Base-by-base conservation (phyloP, 2,113 vertebrate species). In the Henicopernis longicauda region DNA sequence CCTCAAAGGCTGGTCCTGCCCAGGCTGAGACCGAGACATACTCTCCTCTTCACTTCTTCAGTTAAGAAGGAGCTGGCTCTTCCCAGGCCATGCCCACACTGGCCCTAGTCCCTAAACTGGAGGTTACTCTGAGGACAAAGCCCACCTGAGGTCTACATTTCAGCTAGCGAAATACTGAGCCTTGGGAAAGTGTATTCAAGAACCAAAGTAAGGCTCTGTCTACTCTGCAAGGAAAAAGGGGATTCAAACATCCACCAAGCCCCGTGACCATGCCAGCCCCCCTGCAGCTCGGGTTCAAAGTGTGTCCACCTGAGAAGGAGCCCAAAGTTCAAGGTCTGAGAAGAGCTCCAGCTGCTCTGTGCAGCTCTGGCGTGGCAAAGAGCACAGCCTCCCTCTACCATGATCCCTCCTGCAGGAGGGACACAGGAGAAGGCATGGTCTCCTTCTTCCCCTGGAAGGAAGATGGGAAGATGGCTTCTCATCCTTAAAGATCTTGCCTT, bases 331-430 rank as follows among this genome's bases (percentile, higher is more conserved):
- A 45, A 62, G 57, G 22, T 15, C 38, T 54, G 40, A 47, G 57
- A 55, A 27, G 23, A 71, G 12, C 40, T 62, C 27, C 57, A 40
- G 40, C 38, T 34, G 32, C 38, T 62, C 27, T 49, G 23, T 29
- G 55, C 17, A 70, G 57, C 20, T 13, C 20, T 13, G 25, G 29
- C 58, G 40, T 7, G 32, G 40, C 11, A 12, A 77, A 42, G 31
- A 49, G 10, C 4, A 0, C 11, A 65, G 40, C 42, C 29, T 58
- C n/a, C n/a, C 31, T 58, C n/a, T 49, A 12, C n/a, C 10, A 2
- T 20, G n/a, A 13, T 44, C 62, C 44, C 25, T 69, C 20, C n/a
- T 31, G 34, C 49, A 47, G 32, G 27, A 55, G 40, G 10, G 49
- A 49, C 16, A n/a, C 9, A 8, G n/a, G 10, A 72, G 67, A 57